Conservation (phyloP, 2,113 vertebrate genomes). For the Heptranchias perlo region DNA sequence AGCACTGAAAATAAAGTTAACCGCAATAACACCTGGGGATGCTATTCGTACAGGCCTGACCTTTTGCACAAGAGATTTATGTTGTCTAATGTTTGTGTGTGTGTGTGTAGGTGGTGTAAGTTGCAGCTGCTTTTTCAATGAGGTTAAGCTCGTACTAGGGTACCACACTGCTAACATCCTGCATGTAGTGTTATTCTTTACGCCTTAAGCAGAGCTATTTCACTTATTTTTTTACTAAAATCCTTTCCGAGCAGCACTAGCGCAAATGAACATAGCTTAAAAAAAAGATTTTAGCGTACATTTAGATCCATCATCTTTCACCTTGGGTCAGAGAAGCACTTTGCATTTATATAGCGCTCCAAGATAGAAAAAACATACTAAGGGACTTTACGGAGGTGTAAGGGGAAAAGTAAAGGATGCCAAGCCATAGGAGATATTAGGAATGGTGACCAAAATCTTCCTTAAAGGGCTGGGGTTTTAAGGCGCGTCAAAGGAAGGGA, state of each 20-base stretch:
- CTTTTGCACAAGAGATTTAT: conserved; percentile 18
- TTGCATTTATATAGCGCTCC: too few relatives aligned
- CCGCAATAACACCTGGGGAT: conserved; percentile 47
- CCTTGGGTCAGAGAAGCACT: not conserved
- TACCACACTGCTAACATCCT: not conserved
- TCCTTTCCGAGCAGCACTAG: not conserved
- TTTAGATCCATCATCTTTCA: not conserved
- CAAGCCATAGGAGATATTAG: not conserved
- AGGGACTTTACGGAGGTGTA: not conserved
- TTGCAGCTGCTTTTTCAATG: conserved; percentile 41
- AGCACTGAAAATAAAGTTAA: conserved; percentile 3
- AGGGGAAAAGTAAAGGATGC: not conserved
- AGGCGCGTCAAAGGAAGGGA: not conserved
- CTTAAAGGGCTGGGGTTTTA: not conserved
- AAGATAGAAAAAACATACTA: not conserved
- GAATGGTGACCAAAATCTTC: not conserved
- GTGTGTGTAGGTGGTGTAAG: conserved; percentile 36
- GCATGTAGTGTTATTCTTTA: not conserved
- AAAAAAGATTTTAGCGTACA: not conserved
- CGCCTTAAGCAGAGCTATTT: not conserved
- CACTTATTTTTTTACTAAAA: not conserved
- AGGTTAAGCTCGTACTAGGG: not conserved
- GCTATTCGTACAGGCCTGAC: conserved; percentile 25
- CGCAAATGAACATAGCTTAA: not conserved
- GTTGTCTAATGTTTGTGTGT: not conserved